Percentiles rank a stretch among this genome's conserved stretches.
Conservation (phyloP, 2,113 vertebrate species). For the Lanius collurio region DNA sequence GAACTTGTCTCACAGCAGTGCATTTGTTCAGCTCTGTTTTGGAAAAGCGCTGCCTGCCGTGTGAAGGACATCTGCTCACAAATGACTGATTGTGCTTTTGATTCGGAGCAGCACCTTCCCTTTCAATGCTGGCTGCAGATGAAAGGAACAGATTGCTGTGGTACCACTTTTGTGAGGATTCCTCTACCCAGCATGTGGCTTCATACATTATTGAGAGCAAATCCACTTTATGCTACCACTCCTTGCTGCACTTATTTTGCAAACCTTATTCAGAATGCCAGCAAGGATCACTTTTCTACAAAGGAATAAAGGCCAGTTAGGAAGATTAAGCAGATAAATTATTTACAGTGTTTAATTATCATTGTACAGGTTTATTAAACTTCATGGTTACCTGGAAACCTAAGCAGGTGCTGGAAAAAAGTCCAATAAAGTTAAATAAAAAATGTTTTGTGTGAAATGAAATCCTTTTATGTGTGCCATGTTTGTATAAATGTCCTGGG, state of each 20-base stretch:
- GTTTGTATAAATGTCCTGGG: conserved; percentile 18
- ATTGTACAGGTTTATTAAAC: conserved; percentile 74
- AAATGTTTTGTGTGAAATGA: conserved; percentile 33
- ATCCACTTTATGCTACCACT: conserved; percentile 70
- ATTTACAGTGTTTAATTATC: conserved; percentile 78
- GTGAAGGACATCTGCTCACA: conserved; percentile 77
- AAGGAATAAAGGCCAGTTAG: conserved; percentile 43
- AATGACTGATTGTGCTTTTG: conserved; percentile 79
- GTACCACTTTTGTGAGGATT: conserved; percentile 73
- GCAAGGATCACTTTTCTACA: conserved; percentile 58
- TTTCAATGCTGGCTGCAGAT: conserved; percentile 68
- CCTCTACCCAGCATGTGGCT: conserved; percentile 67
- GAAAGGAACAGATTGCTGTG: conserved; percentile 76
- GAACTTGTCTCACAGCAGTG: conserved; percentile 65
- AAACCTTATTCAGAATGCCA: conserved; percentile 64
- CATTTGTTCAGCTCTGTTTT: conserved; percentile 64
- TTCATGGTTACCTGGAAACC: conserved; percentile 72
- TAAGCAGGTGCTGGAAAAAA: conserved; percentile 42
- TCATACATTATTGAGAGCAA: conserved; percentile 73
- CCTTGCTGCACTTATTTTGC: conserved; percentile 55
- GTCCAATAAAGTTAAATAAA: conserved; percentile 49
- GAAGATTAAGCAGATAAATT: conserved; percentile 74
- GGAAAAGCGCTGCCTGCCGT: conserved; percentile 38
- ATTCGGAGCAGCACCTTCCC: conserved; percentile 74
- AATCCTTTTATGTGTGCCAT: conserved; percentile 35